Conservation (phyloP, 2,113 vertebrate genomes). For the Gorilla gorilla region DNA sequence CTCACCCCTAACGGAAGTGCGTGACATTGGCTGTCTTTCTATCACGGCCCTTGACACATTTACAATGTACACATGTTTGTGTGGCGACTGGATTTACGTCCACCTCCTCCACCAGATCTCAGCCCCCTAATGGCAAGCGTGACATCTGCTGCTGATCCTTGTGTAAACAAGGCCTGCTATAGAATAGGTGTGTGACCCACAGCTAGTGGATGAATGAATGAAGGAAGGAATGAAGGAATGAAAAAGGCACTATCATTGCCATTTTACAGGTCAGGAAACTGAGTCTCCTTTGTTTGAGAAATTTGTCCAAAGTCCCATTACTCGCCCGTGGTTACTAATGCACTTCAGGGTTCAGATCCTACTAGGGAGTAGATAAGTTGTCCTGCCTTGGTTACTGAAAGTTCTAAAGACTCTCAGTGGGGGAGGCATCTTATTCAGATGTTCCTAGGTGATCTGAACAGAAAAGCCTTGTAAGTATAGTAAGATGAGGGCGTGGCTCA, state of each 20-base stretch:
- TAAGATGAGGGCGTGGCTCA: background rate
- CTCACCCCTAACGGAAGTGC: background rate
- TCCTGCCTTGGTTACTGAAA: background rate
- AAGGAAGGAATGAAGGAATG: background rate
- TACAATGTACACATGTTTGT: background rate
- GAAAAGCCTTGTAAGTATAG: background rate
- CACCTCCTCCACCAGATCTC: background rate
- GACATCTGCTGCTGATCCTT: background rate
- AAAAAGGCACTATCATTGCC: background rate
- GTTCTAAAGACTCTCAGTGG: background rate
- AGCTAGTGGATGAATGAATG: background rate
- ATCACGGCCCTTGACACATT: background rate
- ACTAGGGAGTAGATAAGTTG: too few relatives aligned
- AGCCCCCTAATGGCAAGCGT: rapidly evolving
- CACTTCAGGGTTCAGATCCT: background rate
- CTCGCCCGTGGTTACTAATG: background rate
- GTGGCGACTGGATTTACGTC: background rate
- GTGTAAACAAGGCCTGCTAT: too few relatives aligned
- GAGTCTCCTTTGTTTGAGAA: background rate
- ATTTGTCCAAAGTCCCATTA: background rate
- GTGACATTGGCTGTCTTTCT: background rate
- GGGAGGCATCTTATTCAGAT: background rate
- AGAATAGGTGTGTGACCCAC: background rate
- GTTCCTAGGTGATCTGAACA: background rate
- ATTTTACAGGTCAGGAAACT: background rate